phyloP scores from a whole-genome alignment of 1,140 invertebrate genomes.

The Cotesia chilonis region DNA sequence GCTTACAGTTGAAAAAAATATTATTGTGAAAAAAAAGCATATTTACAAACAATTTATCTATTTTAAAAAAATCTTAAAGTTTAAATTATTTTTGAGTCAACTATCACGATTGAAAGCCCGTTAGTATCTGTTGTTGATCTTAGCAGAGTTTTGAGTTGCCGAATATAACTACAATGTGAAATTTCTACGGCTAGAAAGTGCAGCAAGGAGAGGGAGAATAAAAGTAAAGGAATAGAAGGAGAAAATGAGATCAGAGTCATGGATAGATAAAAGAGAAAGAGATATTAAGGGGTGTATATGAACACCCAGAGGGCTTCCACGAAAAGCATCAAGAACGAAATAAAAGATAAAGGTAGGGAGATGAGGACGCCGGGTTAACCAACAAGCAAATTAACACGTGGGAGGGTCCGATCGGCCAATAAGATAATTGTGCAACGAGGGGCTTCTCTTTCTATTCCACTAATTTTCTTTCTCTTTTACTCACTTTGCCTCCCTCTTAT shows the following conservation, averaged over 20 bases:
- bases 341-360: constrained; percentile 37
- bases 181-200: too few species aligned
- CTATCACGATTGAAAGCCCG: constrained; percentile 18
- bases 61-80: too few species aligned
- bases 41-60: too few species aligned
- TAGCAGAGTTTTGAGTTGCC: not conserved
- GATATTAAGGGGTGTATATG: constrained; percentile 20
- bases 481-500: constrained; percentile 14
- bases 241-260: constrained; percentile 19
- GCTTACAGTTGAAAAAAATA: not conserved
- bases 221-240: constrained; percentile 33
- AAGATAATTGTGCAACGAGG: constrained; percentile 57
- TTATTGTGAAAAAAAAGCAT: too few species aligned
- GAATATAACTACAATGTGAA: too few species aligned
- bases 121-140: constrained; percentile 5
- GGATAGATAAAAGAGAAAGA: constrained; percentile 21
- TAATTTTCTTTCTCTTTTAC: constrained; percentile 10
- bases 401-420: constrained; percentile 58
- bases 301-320: constrained; percentile 39
- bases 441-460: constrained; percentile 31
- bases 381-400: constrained; percentile 67
- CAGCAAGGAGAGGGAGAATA: not conserved
- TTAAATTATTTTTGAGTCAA: not conserved
- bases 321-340: constrained; percentile 39
- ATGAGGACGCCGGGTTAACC: constrained; percentile 54